Evolutionary conservation across 2,888 invertebrate genomes (phyloP), one percentile per base, ranked within the genome.

Genomic region (Dicycla oo): DNA sequence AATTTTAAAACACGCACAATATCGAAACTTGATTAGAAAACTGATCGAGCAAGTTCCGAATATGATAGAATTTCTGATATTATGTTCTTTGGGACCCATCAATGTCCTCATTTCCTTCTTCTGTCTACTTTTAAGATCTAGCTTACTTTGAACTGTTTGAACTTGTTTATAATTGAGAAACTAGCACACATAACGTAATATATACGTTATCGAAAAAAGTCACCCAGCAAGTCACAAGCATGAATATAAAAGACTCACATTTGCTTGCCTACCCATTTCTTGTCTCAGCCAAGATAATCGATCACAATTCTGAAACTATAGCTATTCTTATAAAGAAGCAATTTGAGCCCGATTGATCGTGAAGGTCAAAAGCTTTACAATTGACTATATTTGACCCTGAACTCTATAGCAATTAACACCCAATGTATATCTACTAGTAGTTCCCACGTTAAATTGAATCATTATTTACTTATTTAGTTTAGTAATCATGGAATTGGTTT

Each of bases 371-470:
- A 70, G 62, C 67, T 72, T 73, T 73, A 70, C 81, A 85, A 78
- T 78, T 75, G 81, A 61, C 65, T 70, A 69, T 73, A 83, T 68
- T 62, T 64, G 62, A 70, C 83, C 80, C 68, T 79, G 80, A 78
- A 77, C 73, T 66, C 74, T 56, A 65, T 34, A 73, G 63, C 75
- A 84, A 82, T 81, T 77, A 81, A 76, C 74, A 69, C 60, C 43
- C 6, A 54, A 54, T 65, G 45, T 66, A 74, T 40, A 73, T 20
- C 13, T 70, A 63, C 61, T 75, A 62, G 47, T 63, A 63, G 53
- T 87, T 86, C 87, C 70, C 87, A 87, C 86, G 84, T 65, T 65
- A 40, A 62, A 80, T 85, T 77, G 69, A 80, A 73, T 75, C 66
- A 72, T 75, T 84, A 81, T 61, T 73, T 65, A 60, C 61, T 70